Evolutionary conservation across 2,113 vertebrate genomes (phyloP).

Genomic region (Gymnogyps californianus): DNA sequence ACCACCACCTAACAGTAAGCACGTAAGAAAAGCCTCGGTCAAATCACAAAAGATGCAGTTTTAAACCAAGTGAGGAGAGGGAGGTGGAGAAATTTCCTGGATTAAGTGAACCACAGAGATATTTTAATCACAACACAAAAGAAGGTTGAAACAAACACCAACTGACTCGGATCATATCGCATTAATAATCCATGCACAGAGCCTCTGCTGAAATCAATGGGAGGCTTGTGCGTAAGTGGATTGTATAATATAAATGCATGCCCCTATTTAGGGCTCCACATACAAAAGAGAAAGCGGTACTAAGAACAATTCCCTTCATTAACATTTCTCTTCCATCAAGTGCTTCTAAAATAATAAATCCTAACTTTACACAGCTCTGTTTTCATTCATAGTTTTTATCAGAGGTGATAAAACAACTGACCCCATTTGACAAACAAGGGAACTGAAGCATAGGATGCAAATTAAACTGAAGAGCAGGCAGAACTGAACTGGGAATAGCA

Average conservation of each 20-base stretch:
- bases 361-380: neutral
- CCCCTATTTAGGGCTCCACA: neutral
- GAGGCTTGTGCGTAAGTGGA: conserved; percentile 5
- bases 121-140: conserved; percentile 43
- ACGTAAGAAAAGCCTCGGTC: neutral
- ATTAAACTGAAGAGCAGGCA: conserved; percentile 20
- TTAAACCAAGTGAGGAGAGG: neutral
- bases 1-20: neutral
- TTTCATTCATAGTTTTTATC: conserved; percentile 20
- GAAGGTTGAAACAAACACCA: conserved; percentile 22
- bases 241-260: neutral
- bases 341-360: conserved; percentile 17
- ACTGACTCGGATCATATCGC: conserved; percentile 29
- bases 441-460: conserved; percentile 33
- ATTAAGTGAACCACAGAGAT: neutral
- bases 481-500: conserved; percentile 25
- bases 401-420: conserved; percentile 15
- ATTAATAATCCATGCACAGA: conserved; percentile 42
- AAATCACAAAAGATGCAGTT: neutral
- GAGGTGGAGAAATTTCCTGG: neutral
- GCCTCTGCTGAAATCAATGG: conserved; percentile 30
- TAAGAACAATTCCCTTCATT: conserved; percentile 22
- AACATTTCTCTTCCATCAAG: neutral
- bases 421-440: conserved; percentile 28
- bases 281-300: neutral